phyloP scores from a whole-genome alignment of 2,888 invertebrate genomes.

The Luffia ferchaultella region DNA sequence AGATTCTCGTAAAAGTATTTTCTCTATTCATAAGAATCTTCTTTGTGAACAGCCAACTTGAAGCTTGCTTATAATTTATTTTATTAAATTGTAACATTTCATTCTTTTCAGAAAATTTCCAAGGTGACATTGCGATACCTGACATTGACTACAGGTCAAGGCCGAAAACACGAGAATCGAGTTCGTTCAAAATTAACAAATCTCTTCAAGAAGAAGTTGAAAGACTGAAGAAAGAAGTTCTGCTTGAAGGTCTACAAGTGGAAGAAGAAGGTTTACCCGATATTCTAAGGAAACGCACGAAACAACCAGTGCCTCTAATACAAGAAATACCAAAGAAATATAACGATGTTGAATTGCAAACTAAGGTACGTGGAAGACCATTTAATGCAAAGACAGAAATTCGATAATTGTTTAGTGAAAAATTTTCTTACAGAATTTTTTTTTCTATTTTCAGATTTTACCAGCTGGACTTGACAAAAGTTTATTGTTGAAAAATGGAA shows the following conservation, averaged over 20 bases:
- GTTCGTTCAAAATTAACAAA: slow-evolving; percentile 67
- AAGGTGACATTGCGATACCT: slow-evolving; percentile 86
- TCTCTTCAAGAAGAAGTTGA: slow-evolving; percentile 81
- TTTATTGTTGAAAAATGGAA: slow-evolving; percentile 47
- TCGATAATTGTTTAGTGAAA: too few species aligned
- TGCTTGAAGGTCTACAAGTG: slow-evolving; percentile 82
- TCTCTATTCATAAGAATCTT: too few species aligned
- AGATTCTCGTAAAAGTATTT: too few species aligned
- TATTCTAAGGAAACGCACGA: slow-evolving; percentile 74
- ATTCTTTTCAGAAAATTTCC: slow-evolving; percentile 74
- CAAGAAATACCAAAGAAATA: slow-evolving; percentile 58
- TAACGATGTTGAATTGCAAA: slow-evolving; percentile 49
- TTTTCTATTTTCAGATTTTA: slow-evolving; percentile 30
- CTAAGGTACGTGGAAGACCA: slow-evolving; percentile 33
- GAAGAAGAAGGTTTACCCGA: slow-evolving; percentile 86
- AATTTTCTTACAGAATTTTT: too few species aligned
- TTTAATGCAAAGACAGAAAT: too few species aligned
- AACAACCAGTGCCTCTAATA: slow-evolving; percentile 62
- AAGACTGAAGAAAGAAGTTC: slow-evolving; percentile 81
- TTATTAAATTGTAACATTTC: slow-evolving; percentile 9
- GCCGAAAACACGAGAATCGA: slow-evolving; percentile 31
- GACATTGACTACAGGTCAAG: slow-evolving; percentile 54
- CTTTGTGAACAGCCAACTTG: too few species aligned
- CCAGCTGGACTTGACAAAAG: slow-evolving; percentile 53
- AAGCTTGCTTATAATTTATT: background rate